phyloP scores from a whole-genome alignment of 2,797 vertebrate genomes.

The Hybognathus amarus region DNA sequence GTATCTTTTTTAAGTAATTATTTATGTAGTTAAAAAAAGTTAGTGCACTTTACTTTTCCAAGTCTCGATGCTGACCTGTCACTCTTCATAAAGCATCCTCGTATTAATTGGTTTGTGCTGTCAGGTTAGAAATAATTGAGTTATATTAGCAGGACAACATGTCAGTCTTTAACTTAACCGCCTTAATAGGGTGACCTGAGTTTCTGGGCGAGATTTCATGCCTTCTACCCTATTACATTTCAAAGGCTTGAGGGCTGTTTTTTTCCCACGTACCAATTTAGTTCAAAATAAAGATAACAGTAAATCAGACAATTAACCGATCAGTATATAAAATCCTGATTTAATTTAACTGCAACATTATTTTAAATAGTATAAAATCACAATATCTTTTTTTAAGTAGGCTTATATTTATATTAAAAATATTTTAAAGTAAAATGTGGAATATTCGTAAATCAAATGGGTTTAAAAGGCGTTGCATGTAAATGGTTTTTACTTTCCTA shows the following conservation, averaged over 20 bases:
- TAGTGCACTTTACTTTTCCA: constrained; percentile 12
- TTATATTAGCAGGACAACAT: constrained; percentile 74
- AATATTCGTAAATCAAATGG: constrained; percentile 2
- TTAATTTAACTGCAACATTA: not conserved
- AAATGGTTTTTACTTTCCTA: constrained; percentile 34
- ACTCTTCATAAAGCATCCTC: constrained; percentile 65
- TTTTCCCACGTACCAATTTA: constrained; percentile 71
- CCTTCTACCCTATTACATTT: constrained; percentile 65
- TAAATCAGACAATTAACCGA: constrained; percentile 47
- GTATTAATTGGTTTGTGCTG: constrained; percentile 77
- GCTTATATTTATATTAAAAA: no score
- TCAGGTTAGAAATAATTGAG: constrained; percentile 78
- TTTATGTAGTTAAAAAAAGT: constrained; percentile 21
- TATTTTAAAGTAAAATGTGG: not conserved
- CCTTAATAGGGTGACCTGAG: constrained; percentile 72
- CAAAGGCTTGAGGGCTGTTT: constrained; percentile 70
- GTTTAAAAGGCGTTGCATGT: not conserved
- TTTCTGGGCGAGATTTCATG: constrained; percentile 65
- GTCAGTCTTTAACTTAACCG: constrained; percentile 79
- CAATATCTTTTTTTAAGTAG: not conserved
- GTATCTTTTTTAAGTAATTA: not conserved
- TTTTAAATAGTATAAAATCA: not conserved
- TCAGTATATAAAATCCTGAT: not conserved
- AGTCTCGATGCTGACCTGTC: constrained; percentile 67
- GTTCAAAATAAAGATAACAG: constrained; percentile 70